These are phyloP conservation scores for Pissodes strobi DNA, from an alignment of 1,140 invertebrate species.

Conservation along the genomic window DNA sequence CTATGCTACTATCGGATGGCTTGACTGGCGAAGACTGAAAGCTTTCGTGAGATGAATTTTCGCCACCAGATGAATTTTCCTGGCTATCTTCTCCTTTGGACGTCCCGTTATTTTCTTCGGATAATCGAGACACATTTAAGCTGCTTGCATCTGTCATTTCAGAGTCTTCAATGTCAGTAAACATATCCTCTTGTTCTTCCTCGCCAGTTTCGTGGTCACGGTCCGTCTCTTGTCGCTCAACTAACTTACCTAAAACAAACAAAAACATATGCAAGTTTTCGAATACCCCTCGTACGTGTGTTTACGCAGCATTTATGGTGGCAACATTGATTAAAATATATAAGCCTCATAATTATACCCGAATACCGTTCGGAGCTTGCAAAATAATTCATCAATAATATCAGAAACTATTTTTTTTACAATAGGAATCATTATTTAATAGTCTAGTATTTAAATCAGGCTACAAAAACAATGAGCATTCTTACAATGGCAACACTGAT, in stretches of 20 bases:
- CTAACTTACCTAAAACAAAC: slow-evolving; percentile 40
- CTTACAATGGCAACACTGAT: slow-evolving; percentile 20
- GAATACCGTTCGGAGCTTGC: too few species aligned
- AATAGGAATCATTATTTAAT: too few species aligned
- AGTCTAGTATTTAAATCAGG: too few species aligned
- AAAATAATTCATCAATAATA: too few species aligned
- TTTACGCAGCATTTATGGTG: not conserved
- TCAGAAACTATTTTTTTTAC: too few species aligned
- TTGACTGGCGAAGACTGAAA: slow-evolving; percentile 20
- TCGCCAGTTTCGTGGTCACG: slow-evolving; percentile 31
- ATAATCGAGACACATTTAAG: not conserved
- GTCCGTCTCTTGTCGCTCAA: slow-evolving; percentile 32
- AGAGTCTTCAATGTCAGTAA: slow-evolving; percentile 35
- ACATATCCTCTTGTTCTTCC: slow-evolving; percentile 39
- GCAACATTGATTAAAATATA: not conserved
- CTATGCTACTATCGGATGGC: slow-evolving; percentile 35
- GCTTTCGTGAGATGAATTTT: not conserved
- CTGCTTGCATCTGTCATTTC: slow-evolving; percentile 22
- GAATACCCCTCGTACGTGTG: not conserved
- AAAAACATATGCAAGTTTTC: not conserved
- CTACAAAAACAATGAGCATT: too few species aligned
- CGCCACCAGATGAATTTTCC: too few species aligned
- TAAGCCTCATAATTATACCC: too few species aligned
- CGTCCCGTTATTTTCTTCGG: slow-evolving; percentile 4
- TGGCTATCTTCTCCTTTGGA: slow-evolving; percentile 34